Percentiles rank a stretch among this genome's conserved stretches.
Evolutionary conservation across 2,797 vertebrate genomes (phyloP).

Genomic region (Centroberyx gerrardi): DNA sequence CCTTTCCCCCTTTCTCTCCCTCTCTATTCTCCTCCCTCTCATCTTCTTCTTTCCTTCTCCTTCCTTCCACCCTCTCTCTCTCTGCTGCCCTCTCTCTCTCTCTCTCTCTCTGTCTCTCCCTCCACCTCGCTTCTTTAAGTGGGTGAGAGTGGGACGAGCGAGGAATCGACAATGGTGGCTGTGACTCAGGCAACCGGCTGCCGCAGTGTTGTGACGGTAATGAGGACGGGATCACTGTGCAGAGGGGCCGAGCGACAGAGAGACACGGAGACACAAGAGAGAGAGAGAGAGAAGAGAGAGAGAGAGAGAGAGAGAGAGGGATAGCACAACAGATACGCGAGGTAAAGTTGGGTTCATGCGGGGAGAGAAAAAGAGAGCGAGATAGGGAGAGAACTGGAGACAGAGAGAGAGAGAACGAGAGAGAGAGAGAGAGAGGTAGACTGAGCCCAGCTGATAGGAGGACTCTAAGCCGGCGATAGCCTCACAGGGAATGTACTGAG

Average conservation of each 20-base stretch:
- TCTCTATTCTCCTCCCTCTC: neutral
- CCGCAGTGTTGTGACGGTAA: conserved; percentile 81
- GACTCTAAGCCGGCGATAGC: conserved; percentile 41
- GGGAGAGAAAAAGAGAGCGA: neutral
- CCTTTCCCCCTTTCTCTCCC: neutral
- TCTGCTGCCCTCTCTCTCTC: conserved; percentile 51
- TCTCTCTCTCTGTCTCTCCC: conserved; percentile 9
- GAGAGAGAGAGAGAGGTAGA: conserved; percentile 40
- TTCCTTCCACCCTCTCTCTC: conserved; percentile 33
- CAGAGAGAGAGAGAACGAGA: conserved; percentile 31
- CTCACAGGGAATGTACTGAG: conserved; percentile 55
- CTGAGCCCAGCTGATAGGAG: conserved; percentile 66
- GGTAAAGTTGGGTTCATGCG: too few species aligned
- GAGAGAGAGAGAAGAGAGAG: neutral
- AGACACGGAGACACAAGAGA: conserved; percentile 39
- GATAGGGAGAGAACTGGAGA: conserved; percentile 28
- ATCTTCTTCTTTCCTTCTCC: neutral
- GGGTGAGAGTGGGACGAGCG: conserved; percentile 53
- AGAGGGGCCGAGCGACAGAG: conserved; percentile 68
- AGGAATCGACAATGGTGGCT: conserved; percentile 74
- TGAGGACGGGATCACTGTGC: conserved; percentile 79
- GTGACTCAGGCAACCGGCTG: conserved; percentile 74
- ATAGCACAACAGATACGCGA: neutral
- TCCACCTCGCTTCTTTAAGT: conserved; percentile 61
- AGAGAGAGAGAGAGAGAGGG: conserved; percentile 21